Conservation (phyloP, 2,113 vertebrate species). For the Elaphurus davidianus region DNA sequence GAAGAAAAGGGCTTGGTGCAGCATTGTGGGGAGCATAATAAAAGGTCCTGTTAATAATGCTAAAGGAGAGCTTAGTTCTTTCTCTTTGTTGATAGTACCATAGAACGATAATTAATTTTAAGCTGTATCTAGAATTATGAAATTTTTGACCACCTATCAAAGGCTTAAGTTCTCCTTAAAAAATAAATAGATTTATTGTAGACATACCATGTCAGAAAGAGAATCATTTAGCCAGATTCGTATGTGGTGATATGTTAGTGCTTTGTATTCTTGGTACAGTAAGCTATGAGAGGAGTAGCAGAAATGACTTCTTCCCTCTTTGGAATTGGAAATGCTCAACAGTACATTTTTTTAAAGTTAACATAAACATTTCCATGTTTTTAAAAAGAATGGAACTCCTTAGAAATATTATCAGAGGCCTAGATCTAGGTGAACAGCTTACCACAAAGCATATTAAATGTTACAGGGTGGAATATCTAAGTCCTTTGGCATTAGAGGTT, state of each 20-base stretch:
- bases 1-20: background rate
- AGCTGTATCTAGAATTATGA: background rate
- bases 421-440: background rate
- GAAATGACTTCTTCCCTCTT: background rate
- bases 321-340: background rate
- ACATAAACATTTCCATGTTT: background rate
- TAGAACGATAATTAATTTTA: background rate
- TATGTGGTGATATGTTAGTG: background rate
- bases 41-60: background rate
- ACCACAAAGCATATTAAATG: background rate
- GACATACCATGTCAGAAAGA: background rate
- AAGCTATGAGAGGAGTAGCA: background rate
- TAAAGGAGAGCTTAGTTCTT: background rate
- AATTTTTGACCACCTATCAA: background rate
- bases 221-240: background rate
- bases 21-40: background rate
- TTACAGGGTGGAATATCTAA: background rate
- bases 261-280: background rate
- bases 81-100: background rate
- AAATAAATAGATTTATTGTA: background rate
- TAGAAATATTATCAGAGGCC: conserved; percentile 32
- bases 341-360: background rate
- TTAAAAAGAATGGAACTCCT: background rate
- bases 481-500: background rate
- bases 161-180: background rate